These are phyloP conservation scores for Cheilosia urbana DNA, from an alignment of 2,888 invertebrate species.

Conservation along the genomic window DNA sequence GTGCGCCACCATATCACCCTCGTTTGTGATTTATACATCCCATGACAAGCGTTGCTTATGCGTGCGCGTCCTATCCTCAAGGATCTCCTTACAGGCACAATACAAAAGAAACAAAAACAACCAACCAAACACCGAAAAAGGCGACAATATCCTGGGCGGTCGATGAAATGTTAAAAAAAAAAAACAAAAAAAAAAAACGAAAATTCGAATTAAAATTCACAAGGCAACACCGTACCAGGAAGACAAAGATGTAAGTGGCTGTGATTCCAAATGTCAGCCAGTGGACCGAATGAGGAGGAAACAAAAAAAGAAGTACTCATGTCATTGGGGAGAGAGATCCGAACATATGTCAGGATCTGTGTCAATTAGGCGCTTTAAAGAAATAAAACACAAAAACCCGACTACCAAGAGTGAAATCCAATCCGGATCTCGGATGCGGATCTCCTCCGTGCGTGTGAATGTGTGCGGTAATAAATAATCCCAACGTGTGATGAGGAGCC, in stretches of 20 bases:
- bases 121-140: conserved; percentile 38
- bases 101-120: conserved; percentile 8
- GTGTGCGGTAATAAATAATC: conserved; percentile 70
- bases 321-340: conserved; percentile 67
- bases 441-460: conserved; percentile 44
- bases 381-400: conserved; percentile 58
- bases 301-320: conserved; percentile 43
- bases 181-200: conserved; percentile 32
- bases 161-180: conserved; percentile 57
- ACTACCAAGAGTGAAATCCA: conserved; percentile 69
- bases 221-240: conserved; percentile 48
- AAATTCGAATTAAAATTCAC: conserved; percentile 67
- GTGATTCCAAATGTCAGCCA: conserved; percentile 65
- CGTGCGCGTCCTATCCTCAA: conserved; percentile 31
- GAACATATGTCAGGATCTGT: conserved; percentile 75
- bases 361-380: conserved; percentile 75
- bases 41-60: conserved; percentile 52
- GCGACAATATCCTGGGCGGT: conserved; percentile 74
- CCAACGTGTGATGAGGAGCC: conserved; percentile 68
- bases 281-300: conserved; percentile 47
- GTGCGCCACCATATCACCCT: conserved; percentile 43
- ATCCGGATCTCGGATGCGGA: conserved; percentile 59
- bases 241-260: conserved; percentile 58
- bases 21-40: conserved; percentile 67
- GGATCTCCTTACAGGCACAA: conserved; percentile 27